Conservation (phyloP, 2,888 invertebrate genomes). For the Tinea semifulvella region DNA sequence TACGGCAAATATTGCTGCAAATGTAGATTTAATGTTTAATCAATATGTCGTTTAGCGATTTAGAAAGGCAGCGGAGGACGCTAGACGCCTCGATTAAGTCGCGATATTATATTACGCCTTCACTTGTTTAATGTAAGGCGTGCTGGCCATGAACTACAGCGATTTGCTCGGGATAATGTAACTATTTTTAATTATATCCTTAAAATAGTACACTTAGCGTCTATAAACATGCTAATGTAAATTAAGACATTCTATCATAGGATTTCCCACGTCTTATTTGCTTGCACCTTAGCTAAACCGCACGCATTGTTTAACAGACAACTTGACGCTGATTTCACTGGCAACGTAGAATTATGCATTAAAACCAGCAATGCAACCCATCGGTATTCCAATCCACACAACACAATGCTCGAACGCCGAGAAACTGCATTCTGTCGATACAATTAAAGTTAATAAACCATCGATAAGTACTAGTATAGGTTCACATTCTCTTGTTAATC, state of each 20-base stretch:
- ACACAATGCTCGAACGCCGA: constrained; percentile 44
- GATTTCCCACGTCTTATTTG: constrained; percentile 39
- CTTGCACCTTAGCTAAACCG: constrained; percentile 24
- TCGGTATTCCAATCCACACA: constrained; percentile 39
- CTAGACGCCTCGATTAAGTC: background rate
- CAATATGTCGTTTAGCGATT: background rate
- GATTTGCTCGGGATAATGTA: constrained; percentile 6
- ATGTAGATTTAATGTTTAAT: constrained; percentile 5
- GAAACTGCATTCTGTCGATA: constrained; percentile 55
- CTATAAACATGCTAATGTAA: constrained; percentile 22
- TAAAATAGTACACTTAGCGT: constrained; percentile 12
- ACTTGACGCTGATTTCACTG: constrained; percentile 47
- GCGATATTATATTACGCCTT: background rate
- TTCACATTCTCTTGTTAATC: constrained; percentile 55
- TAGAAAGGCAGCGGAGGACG: background rate
- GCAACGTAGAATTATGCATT: constrained; percentile 51
- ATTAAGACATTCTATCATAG: constrained; percentile 30
- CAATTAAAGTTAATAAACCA: constrained; percentile 56
- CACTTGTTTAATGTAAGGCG: background rate
- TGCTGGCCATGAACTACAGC: constrained; percentile 4
- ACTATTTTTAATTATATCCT: constrained; percentile 17
- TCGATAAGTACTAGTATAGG: constrained; percentile 40
- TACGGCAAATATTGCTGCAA: constrained; percentile 6
- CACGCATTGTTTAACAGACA: constrained; percentile 30
- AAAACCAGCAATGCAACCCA: constrained; percentile 35